phyloP scores from a whole-genome alignment of 1,140 invertebrate genomes.

The Pentalonia nigronervosa region DNA sequence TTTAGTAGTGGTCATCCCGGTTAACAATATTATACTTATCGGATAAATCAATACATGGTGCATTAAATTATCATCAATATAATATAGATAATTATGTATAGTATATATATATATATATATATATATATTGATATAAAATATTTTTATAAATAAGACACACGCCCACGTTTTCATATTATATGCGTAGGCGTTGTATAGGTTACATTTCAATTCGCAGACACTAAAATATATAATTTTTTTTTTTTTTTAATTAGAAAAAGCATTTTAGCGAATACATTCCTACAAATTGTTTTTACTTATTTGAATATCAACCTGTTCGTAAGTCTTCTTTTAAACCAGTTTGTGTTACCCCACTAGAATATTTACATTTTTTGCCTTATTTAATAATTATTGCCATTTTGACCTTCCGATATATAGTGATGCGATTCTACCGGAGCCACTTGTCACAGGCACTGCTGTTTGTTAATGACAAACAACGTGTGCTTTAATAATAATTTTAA shows the following conservation, averaged over 20 bases:
- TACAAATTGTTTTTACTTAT: slow-evolving; percentile 43
- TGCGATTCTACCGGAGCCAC: slow-evolving; percentile 11
- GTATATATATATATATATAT: too few relatives aligned
- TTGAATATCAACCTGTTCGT: slow-evolving; percentile 41
- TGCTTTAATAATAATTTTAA: slow-evolving; percentile 25
- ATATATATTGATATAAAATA: neutral
- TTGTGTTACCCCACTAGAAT: slow-evolving; percentile 16
- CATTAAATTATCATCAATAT: neutral
- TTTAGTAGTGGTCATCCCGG: neutral
- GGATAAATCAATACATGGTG: neutral
- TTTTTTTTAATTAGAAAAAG: slow-evolving; percentile 32
- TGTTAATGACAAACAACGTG: neutral
- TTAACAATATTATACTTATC: neutral
- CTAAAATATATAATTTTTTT: neutral
- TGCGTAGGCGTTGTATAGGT: neutral
- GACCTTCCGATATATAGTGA: slow-evolving; percentile 28
- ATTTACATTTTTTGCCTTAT: slow-evolving; percentile 13
- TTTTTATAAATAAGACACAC: neutral
- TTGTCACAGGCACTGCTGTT: neutral
- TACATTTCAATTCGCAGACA: slow-evolving; percentile 10
- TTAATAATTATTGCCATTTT: slow-evolving; percentile 40
- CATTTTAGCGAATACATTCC: slow-evolving; percentile 19
- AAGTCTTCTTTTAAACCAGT: slow-evolving; percentile 33
- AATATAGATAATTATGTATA: neutral
- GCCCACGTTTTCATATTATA: neutral